Evolutionary conservation across 2,113 vertebrate species (phyloP).

Genomic region (Pygoscelis antarcticus): DNA sequence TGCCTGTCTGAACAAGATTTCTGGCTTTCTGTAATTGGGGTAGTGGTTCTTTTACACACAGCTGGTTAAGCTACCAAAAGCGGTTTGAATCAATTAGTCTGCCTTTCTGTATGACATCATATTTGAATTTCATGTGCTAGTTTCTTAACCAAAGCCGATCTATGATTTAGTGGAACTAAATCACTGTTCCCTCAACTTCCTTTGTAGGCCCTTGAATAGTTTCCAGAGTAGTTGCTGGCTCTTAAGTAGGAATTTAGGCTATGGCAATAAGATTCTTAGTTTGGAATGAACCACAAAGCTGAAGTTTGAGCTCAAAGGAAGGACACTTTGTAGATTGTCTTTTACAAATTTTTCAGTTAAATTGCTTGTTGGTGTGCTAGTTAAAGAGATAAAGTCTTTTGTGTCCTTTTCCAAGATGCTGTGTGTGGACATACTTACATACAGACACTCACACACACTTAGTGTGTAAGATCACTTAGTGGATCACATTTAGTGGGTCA

Average conservation of each 20-base stretch:
- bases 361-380: neutral
- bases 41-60: neutral
- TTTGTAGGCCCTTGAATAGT: neutral
- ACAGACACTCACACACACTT: neutral
- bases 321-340: neutral
- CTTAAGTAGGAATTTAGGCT: neutral
- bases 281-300: neutral
- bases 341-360: neutral
- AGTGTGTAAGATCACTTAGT: neutral
- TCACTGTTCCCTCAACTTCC: neutral
- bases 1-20: neutral
- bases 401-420: neutral
- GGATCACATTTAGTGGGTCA: neutral
- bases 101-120: neutral
- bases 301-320: neutral
- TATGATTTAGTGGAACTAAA: slow-evolving; percentile 7
- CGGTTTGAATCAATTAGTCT: neutral
- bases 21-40: neutral
- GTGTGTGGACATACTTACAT: neutral
- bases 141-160: neutral
- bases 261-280: neutral
- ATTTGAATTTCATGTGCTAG: neutral
- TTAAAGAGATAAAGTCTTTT: neutral
- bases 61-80: slow-evolving; percentile 1
- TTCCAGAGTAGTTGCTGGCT: neutral